A percentile compares a stretch with the other conserved stretches of the same genome.
Conservation (phyloP, 2,113 vertebrate genomes). For the Danio rerio region GRCz12tu NC_133178.1:20571501-20572000, state of each 20-base stretch:
- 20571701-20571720: not conserved
- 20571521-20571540: too few relatives aligned
- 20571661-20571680: not conserved
- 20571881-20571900: not conserved
- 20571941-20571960: slow-evolving; percentile 34
- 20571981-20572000: slow-evolving; percentile 31
- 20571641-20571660: not conserved
- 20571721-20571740: not conserved
- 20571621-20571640: not conserved
- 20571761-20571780: slow-evolving; percentile 40
- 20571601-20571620: not conserved
- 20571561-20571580: too few relatives aligned
- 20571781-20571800: slow-evolving; percentile 15
- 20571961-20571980: slow-evolving; percentile 18
- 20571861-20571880: slow-evolving; percentile 29
- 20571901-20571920: slow-evolving; percentile 39
- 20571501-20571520: too few relatives aligned
- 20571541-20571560: too few relatives aligned
- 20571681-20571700: not conserved
- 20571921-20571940: slow-evolving; percentile 42
- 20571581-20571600: not conserved
- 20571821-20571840: slow-evolving; percentile 41
- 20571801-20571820: slow-evolving; percentile 22
- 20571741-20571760: slow-evolving; percentile 8
- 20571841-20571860: slow-evolving; percentile 35